Base-by-base conservation (phyloP, 2,888 invertebrate genomes). In the Blomia tropicalis region DNA sequence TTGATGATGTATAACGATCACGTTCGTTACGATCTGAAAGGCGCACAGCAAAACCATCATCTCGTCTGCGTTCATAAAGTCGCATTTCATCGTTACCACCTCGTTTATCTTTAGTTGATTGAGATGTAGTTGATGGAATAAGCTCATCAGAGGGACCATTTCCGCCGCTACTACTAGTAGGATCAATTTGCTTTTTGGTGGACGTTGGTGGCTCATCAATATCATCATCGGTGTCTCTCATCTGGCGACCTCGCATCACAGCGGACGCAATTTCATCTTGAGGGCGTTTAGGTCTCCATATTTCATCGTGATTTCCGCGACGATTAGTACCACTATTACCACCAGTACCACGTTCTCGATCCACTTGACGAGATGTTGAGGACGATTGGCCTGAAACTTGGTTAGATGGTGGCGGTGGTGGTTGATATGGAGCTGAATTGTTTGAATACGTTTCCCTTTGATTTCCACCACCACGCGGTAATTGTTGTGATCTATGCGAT, bases 181-280 rank as follows among this genome's bases (percentile, higher is more conserved):
- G 66, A 80, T 74, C 70, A 4, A 22, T 36, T 14, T 68, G 64
- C 27, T 82, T 82, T 71, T 83, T 81, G 36, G 36, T 11, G 17
- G 83, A 81, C n/a, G n/a, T n/a, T n/a, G n/a, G n/a, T n/a, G n/a
- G n/a, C 69, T 79, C 78, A 69, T 79, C 83, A 17, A 69, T 66
- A 64, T 87, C 83, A 71, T 90, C 89, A 71, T 89, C 90, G 71
- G 90, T 88, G 71, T 89, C 88, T 69, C 88, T 85, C 30, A 87
- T 80, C 71, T 84, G 85, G 62, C 85, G 82, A 0, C 88, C 89
- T 30, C 88, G 79, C 68, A 87, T 87, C 19, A 87, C 84, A 1
- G 84, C 85, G 63, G 82, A 81, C 11, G 83, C 83, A 58, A 88
- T 82, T 70, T 83, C 83, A 69, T 83, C 80, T 69, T 83, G 81